phyloP scores from a whole-genome alignment of 2,113 vertebrate genomes.

The Oncorhynchus nerka region DNA sequence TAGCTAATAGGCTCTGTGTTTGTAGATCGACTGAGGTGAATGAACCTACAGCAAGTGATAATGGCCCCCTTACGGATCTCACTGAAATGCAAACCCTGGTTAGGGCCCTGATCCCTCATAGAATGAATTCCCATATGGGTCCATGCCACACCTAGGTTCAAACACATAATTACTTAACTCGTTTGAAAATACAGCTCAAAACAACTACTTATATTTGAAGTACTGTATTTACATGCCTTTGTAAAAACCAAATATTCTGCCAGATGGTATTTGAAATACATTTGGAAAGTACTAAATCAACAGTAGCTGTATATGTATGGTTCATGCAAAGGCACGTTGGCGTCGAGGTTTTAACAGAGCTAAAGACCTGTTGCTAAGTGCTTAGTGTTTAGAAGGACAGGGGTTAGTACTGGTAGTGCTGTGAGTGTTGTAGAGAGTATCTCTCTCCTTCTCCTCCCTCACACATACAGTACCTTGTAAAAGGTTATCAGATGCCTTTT shows the following conservation, averaged over 20 bases:
- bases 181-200: too few species aligned
- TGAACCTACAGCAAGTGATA: too few species aligned
- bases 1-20: too few species aligned
- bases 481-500: conserved; percentile 36
- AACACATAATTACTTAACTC: too few species aligned
- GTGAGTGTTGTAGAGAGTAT: not conserved
- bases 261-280: not conserved
- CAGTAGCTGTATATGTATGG: not conserved
- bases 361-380: not conserved
- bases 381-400: not conserved
- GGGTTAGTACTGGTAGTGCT: not conserved
- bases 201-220: too few species aligned
- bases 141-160: not conserved
- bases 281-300: not conserved
- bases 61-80: too few species aligned
- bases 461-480: conserved; percentile 30
- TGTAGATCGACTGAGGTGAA: too few species aligned
- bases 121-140: conserved; percentile 34
- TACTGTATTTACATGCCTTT: too few species aligned
- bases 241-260: not conserved
- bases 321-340: not conserved
- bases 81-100: too few species aligned
- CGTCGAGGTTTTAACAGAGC: too few species aligned
- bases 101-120: not conserved
- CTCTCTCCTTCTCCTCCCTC: not conserved